A percentile compares a stretch with the other conserved stretches of the same genome.
phyloP scores from a whole-genome alignment of 2,888 invertebrate species.

The Chloroclysta siterata region DNA sequence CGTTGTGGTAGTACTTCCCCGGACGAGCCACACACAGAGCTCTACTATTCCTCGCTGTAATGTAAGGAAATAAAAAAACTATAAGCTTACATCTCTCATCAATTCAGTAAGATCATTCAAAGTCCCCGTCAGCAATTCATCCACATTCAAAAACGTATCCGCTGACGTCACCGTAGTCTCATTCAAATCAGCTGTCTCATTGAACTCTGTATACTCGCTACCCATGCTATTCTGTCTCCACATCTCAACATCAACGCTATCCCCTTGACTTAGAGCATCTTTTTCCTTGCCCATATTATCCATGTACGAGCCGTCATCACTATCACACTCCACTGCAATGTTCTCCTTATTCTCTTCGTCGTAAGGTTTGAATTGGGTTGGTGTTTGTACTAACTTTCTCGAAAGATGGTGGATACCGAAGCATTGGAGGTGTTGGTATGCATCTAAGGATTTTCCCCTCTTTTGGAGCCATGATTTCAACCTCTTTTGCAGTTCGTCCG shows the following conservation, averaged over 20 bases:
- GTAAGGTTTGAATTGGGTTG: conserved; percentile 39
- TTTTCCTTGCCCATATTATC: conserved; percentile 63
- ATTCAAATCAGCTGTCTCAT: conserved; percentile 61
- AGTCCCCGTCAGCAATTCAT: conserved; percentile 74
- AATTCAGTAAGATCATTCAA: conserved; percentile 81
- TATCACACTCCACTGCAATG: conserved; percentile 69
- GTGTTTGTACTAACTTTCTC: neutral
- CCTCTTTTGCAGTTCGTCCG: conserved; percentile 69
- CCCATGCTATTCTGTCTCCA: conserved; percentile 66
- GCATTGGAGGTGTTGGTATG: conserved; percentile 83
- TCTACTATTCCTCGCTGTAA: no score
- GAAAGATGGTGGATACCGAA: conserved; percentile 71
- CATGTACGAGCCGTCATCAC: conserved; percentile 69
- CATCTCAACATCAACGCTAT: conserved; percentile 47
- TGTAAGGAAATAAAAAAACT: no score
- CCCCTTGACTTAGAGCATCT: conserved; percentile 23
- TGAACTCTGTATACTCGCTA: conserved; percentile 57
- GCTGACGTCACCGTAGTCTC: conserved; percentile 60
- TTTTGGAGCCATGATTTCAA: conserved; percentile 82
- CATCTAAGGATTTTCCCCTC: conserved; percentile 75
- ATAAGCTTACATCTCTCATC: conserved; percentile 74
- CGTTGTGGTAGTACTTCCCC: no score
- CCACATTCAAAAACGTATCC: conserved; percentile 52
- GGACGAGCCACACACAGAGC: no score
- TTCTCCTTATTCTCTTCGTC: conserved; percentile 84